Conservation (phyloP, 2,888 invertebrate species). For the Neocrepidodera transversa region DNA sequence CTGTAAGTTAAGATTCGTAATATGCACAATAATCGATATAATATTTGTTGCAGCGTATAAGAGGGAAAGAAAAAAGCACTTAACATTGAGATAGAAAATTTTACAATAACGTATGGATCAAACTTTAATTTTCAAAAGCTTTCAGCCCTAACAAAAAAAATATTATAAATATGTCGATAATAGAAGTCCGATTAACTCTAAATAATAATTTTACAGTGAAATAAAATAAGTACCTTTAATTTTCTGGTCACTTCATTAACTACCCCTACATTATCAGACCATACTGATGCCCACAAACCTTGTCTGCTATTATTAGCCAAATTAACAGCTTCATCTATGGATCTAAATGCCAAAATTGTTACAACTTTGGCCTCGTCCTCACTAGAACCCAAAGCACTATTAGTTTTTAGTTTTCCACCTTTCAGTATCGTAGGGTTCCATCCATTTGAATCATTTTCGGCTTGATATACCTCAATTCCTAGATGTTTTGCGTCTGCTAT, state of each 20-base stretch:
- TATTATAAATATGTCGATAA: too few species aligned
- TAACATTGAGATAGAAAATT: too few species aligned
- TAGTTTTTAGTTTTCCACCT: conserved; percentile 48
- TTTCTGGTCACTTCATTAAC: conserved; percentile 63
- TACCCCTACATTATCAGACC: conserved; percentile 65
- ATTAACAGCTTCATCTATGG: conserved; percentile 64
- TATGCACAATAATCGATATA: too few species aligned
- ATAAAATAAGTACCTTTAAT: conserved; percentile 62
- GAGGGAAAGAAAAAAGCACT: too few species aligned
- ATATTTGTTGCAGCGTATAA: too few species aligned
- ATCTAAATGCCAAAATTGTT: conserved; percentile 62
- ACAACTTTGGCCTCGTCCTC: conserved; percentile 49
- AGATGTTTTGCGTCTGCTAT: conserved; percentile 45
- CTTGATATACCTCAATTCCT: conserved; percentile 51
- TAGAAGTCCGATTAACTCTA: too few species aligned
- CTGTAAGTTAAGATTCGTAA: too few species aligned
- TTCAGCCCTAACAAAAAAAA: too few species aligned
- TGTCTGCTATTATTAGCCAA: conserved; percentile 64
- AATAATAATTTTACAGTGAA: too few species aligned
- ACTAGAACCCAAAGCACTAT: conserved; percentile 46
- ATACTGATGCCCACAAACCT: conserved; percentile 64
- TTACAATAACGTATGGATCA: too few species aligned
- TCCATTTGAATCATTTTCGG: conserved; percentile 27
- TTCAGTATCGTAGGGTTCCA: conserved; percentile 54
- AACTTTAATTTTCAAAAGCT: too few species aligned